Evolutionary conservation across 2,888 invertebrate genomes (phyloP), one percentile per base, ranked within the genome.

Genomic region (Tethea ocularis): DNA sequence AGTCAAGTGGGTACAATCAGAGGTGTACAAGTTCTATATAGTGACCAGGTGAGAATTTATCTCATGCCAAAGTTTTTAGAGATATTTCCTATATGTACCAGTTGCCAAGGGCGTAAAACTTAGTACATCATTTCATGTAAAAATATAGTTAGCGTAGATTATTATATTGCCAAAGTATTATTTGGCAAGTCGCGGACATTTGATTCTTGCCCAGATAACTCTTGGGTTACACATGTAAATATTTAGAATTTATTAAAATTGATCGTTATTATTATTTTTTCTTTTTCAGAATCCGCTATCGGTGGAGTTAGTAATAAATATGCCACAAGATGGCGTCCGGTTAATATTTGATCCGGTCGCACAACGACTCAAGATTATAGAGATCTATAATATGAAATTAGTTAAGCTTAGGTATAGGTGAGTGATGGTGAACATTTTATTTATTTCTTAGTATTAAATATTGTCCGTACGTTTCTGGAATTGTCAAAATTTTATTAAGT

Each of bases 381-480:
- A 99, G 94, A 98, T 99, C 74, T 99, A 98, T 87, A 97, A 98
- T 93, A 97, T 99, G 97, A 98, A 97, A 93, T 95, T 98, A 92
- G 98, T 99, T 66, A 98, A 98, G 89, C 95, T 99, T 84, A 98
- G 98, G 90, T 99, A 99, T 93, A 97, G 98, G 97, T 97, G 89
- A 95, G 95, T 94, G n/a, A 38, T n/a, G 0, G 2, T 36, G 13
- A 15, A 15, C 29, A 29, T 29, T 15, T 2, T 36, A 36, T 36
- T 36, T 36, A 29, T 10, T 36, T 3, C 15, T 36, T 36, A 36
- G 1, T 36, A 7, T 7, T 29, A 29, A 7, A 29, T 7, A 1
- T 29, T 29, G 7, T n/a, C n/a, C n/a, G n/a, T n/a, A 29, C 1
- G 29, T 29, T 29, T 29, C 29, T 29, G 29, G 7, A 29, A 7